Percentiles rank a stretch among this genome's conserved stretches.
phyloP scores from a whole-genome alignment of 2,797 vertebrate genomes.

The Rhabdomys pumilio region DNA sequence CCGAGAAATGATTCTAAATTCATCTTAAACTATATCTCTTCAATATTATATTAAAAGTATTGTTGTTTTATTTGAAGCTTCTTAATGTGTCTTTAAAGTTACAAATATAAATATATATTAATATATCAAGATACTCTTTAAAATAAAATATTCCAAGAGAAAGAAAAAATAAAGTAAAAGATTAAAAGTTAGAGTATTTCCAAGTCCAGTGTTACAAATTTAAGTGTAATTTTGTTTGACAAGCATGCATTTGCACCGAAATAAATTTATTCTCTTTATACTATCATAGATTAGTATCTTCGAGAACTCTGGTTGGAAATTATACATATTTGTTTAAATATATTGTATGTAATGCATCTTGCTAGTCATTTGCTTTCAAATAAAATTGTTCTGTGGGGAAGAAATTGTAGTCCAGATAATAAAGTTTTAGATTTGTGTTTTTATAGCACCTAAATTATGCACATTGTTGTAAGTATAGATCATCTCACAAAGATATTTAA shows the following conservation, averaged over 20 bases:
- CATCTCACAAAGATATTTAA: slow-evolving; percentile 61
- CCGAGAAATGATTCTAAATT: not conserved
- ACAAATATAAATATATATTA: not conserved
- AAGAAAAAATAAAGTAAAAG: slow-evolving; percentile 48
- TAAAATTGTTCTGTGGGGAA: slow-evolving; percentile 58
- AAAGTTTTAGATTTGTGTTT: slow-evolving; percentile 60
- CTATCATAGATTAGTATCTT: slow-evolving; percentile 46
- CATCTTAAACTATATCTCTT: not conserved
- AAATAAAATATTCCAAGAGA: not conserved
- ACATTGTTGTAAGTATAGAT: slow-evolving; percentile 60
- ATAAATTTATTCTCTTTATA: not conserved
- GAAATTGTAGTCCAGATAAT: slow-evolving; percentile 66
- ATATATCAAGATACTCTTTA: not conserved
- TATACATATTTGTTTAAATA: slow-evolving; percentile 70
- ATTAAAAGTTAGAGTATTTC: slow-evolving; percentile 59
- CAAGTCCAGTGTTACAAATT: slow-evolving; percentile 5
- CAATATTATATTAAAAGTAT: not conserved
- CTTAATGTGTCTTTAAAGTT: slow-evolving; percentile 1
- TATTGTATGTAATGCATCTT: slow-evolving; percentile 33
- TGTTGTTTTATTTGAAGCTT: not conserved
- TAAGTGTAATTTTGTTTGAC: slow-evolving; percentile 44
- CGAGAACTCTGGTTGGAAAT: not conserved
- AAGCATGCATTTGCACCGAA: not conserved
- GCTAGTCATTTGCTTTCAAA: slow-evolving; percentile 9
- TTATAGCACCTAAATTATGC: slow-evolving; percentile 67